Evolutionary conservation across 2,113 vertebrate species (phyloP), one percentile per base, ranked within the genome.

Genomic region (Sigmodon hispidus): DNA sequence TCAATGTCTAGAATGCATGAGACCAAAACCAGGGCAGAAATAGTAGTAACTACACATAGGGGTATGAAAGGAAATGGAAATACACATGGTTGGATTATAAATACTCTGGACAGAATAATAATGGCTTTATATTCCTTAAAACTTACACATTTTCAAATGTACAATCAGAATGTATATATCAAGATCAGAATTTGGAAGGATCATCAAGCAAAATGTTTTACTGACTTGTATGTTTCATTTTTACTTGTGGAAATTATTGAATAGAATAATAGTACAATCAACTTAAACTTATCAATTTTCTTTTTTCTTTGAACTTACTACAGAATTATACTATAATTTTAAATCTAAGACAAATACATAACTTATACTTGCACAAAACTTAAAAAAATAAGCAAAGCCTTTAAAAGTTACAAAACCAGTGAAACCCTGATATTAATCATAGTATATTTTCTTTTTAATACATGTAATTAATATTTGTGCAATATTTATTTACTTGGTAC

Each of bases 141-240:
- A 76, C 4, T 59, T 9, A 76, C 40, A 85, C 67, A 31, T 34
- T 81, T 91, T 89, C 5, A 45, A 75, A 34, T 89, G 65, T 83
- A 63, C 77, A 7, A 88, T 91, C 40, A 88, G 50, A 48, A 91
- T 48, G 67, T 86, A 86, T 87, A 85, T 77, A 91, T 17, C 29
- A 67, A 90, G 6, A 16, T 91, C 11, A 63, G 12, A 26, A 57
- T 61, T 83, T 15, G 52, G 16, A 16, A 50, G 61, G 36, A 83
- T 29, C 2, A 57, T 65, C 3, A 70, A 1, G 57, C 67, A 93
- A 45, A 95, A 76, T 19, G 1, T 17, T 72, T 76, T 77, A 55
- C 73, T 55, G 67, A 24, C 45, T 48, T 34, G 31, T n/a, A 45
- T 61, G 43, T 87, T 63, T 90, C 4, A 31, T 93, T 93, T 89